These are phyloP conservation scores for Agrilus cyanescens DNA, from an alignment of 2,888 invertebrate genomes.

Conservation along the genomic window DNA sequence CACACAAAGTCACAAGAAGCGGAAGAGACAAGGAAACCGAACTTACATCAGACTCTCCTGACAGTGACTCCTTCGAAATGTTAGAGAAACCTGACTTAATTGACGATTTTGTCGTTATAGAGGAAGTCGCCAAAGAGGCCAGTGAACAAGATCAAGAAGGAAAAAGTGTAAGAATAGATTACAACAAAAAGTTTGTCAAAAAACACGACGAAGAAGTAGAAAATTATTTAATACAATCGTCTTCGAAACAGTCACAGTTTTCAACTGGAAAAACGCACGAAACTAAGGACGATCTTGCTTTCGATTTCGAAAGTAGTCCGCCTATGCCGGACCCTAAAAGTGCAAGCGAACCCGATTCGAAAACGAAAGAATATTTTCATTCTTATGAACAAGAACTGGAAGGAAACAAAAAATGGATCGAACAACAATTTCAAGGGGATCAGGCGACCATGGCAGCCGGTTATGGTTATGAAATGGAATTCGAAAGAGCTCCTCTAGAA, in stretches of 20 bases:
- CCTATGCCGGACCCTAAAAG: slow-evolving; percentile 32
- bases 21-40: slow-evolving; percentile 40
- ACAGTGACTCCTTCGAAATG: slow-evolving; percentile 78
- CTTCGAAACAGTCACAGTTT: slow-evolving; percentile 21
- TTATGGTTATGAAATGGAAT: slow-evolving; percentile 62
- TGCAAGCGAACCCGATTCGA: slow-evolving; percentile 25
- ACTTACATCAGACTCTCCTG: slow-evolving; percentile 53
- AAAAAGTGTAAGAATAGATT: slow-evolving; percentile 60
- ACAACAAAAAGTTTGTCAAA: slow-evolving; percentile 37
- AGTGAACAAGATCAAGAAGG: slow-evolving; percentile 74
- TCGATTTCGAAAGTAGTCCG: slow-evolving; percentile 59
- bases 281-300: slow-evolving; percentile 47
- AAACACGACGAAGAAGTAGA: slow-evolving; percentile 62
- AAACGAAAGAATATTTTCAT: slow-evolving; percentile 31
- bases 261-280: slow-evolving; percentile 46
- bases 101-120: slow-evolving; percentile 79
- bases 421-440: slow-evolving; percentile 76
- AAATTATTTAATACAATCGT: slow-evolving; percentile 55
- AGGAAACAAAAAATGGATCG: slow-evolving; percentile 78
- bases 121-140: slow-evolving; percentile 79
- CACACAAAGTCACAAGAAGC: slow-evolving; percentile 45
- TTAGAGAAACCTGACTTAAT: slow-evolving; percentile 76
- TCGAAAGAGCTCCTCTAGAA: slow-evolving; percentile 72
- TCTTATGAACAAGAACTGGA: slow-evolving; percentile 49
- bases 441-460: slow-evolving; percentile 45